These are phyloP conservation scores for Tetranychus piercei DNA, from an alignment of 2,888 invertebrate genomes.

Conservation along the genomic window DNA sequence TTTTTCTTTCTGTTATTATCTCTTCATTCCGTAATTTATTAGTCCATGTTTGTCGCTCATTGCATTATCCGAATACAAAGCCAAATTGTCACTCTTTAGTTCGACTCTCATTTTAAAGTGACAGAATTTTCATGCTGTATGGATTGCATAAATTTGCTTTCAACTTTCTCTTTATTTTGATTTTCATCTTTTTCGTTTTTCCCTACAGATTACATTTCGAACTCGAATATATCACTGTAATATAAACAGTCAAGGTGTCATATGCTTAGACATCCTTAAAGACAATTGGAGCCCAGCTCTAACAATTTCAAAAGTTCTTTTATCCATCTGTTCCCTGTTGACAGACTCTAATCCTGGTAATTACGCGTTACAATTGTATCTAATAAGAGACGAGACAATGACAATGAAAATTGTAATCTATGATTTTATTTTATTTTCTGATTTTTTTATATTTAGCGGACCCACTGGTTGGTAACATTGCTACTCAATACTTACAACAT, in stretches of 20 bases:
- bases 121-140: too few relatives aligned
- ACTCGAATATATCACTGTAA: conserved; percentile 99
- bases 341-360: conserved; percentile 96
- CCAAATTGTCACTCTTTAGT: too few relatives aligned
- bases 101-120: too few relatives aligned
- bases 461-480: conserved; percentile 91
- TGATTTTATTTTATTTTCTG: not conserved
- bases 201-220: conserved; percentile 47
- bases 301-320: conserved; percentile 88
- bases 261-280: conserved; percentile 90
- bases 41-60: too few relatives aligned
- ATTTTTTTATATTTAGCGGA: conserved; percentile 49
- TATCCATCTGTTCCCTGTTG: conserved; percentile 90
- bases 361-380: conserved; percentile 23
- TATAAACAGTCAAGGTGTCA: conserved; percentile 95
- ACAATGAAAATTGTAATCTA: not conserved
- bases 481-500: conserved; percentile 91
- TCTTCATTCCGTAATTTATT: not conserved
- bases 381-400: not conserved
- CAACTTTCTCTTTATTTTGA: too few relatives aligned
- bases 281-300: conserved; percentile 99
- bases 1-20: not conserved
- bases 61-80: too few relatives aligned
- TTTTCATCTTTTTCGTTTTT: not conserved
- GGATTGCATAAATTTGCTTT: too few relatives aligned